Evolutionary conservation across 2,888 invertebrate species (phyloP), one percentile per base, ranked within the genome.

Genomic region (Clanis bilineata): DNA sequence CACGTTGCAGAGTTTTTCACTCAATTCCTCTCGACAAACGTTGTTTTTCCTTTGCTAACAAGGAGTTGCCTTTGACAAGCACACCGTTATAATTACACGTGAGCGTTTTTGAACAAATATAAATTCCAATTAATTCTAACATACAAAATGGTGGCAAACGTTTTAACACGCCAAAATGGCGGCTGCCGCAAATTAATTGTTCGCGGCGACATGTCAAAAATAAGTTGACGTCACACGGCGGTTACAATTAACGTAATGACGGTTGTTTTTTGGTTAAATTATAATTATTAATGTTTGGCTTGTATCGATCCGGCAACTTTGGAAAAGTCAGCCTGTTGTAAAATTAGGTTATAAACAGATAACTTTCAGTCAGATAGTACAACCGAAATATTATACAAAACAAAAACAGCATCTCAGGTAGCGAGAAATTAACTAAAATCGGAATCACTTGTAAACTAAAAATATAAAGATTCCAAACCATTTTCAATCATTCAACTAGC

Each of bases 121-220:
- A 83, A 86, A 86, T 83, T 86, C 79, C 85, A 86, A 88, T 88
- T 87, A 85, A 83, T 86, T 85, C 78, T 76, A 71, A 70, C 76
- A 83, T 79, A 85, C 84, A 87, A 79, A 80, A 83, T 79, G 79
- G 72, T 70, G 71, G 73, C 73, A 73, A 79, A 71, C 59, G 77
- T 76, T 74, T 73, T 72, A 83, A 77, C 79, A 77, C 74, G 75
- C 78, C 74, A 76, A 77, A 80, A 73, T 72, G 72, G 71, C 76
- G 73, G 72, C 73, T 69, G 72, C 85, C 83, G 74, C 86, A 83
- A 85, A 86, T 84, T 85, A 82, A 85, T 83, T 85, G 79, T 68
- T 65, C 81, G 82, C 79, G 74, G 79, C 77, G 77, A 81, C 60
- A 83, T 78, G 81, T 84, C 82, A 84, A 79, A 85, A 87, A 85